Evolutionary conservation across 2,113 vertebrate species (phyloP).

Genomic region (Pedetes capensis): DNA sequence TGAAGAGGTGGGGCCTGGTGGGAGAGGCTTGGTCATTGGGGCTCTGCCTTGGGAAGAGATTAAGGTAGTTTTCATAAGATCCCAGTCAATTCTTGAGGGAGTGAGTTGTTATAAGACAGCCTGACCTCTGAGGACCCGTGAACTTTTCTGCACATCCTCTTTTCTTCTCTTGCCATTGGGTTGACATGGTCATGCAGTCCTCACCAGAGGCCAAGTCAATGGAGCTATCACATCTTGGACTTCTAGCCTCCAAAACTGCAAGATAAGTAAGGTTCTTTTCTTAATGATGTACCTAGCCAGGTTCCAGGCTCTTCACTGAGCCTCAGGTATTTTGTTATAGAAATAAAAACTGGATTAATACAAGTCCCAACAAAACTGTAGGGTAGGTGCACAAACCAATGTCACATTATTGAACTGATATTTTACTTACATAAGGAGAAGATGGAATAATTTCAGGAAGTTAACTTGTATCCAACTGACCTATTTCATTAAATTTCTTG

Average conservation of each 20-base stretch:
- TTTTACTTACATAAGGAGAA: neutral
- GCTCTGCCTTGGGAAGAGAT: neutral
- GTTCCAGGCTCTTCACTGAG: neutral
- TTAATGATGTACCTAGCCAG: neutral
- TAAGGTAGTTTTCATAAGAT: neutral
- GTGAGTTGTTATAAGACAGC: neutral
- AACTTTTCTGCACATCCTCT: neutral
- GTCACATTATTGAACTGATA: neutral
- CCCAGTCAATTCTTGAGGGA: neutral
- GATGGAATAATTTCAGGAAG: neutral
- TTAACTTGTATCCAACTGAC: neutral
- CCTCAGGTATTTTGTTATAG: neutral
- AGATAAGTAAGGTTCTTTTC: neutral
- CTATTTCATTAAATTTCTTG: neutral
- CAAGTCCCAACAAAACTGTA: neutral
- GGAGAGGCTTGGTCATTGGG: neutral
- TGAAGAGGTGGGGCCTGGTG: neutral
- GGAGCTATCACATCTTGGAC: too few species aligned
- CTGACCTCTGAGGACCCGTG: fast-evolving
- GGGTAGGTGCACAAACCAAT: neutral
- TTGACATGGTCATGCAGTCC: too few species aligned
- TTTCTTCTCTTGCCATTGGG: too few species aligned
- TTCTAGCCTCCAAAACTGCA: too few species aligned
- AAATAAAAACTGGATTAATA: neutral
- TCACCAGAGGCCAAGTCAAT: too few species aligned